Evolutionary conservation across 2,888 invertebrate genomes (phyloP).

Genomic region (Orchestes rusci): DNA sequence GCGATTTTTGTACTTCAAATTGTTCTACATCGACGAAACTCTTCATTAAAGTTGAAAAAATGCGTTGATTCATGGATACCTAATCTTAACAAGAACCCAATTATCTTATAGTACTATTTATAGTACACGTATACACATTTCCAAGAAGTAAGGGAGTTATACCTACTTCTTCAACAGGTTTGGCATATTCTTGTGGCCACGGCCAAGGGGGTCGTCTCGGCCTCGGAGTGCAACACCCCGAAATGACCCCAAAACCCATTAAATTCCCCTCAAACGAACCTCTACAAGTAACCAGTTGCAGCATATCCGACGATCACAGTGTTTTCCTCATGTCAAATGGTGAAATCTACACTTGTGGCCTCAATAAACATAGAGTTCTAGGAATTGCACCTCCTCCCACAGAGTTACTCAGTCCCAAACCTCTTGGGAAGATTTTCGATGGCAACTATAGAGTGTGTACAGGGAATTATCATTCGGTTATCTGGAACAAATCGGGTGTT

Average conservation of each 20-base stretch:
- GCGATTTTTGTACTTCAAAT: too few relatives aligned
- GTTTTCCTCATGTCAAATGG: conserved; percentile 58
- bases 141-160: neutral
- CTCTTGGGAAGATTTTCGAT: conserved; percentile 37
- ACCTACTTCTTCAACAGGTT: conserved; percentile 18
- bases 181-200: conserved; percentile 58
- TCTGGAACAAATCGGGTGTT: conserved; percentile 48
- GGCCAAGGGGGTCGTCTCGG: conserved; percentile 73
- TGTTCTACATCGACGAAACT: too few relatives aligned
- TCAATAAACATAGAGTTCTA: conserved; percentile 58
- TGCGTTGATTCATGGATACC: too few relatives aligned
- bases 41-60: too few relatives aligned
- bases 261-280: conserved; percentile 37
- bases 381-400: conserved; percentile 51
- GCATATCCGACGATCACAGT: conserved; percentile 61
- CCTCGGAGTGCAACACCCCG: conserved; percentile 53
- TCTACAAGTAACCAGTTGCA: conserved; percentile 41
- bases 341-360: conserved; percentile 53
- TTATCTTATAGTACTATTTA: too few relatives aligned
- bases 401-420: conserved; percentile 44
- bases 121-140: too few relatives aligned
- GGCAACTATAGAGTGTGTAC: conserved; percentile 53
- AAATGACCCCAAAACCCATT: conserved; percentile 48
- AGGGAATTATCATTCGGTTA: conserved; percentile 64
- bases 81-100: too few relatives aligned